A percentile compares a stretch with the other conserved stretches of the same genome.
Conservation (phyloP, 1,140 invertebrate genomes). For the Sminthurinus signatus region DNA sequence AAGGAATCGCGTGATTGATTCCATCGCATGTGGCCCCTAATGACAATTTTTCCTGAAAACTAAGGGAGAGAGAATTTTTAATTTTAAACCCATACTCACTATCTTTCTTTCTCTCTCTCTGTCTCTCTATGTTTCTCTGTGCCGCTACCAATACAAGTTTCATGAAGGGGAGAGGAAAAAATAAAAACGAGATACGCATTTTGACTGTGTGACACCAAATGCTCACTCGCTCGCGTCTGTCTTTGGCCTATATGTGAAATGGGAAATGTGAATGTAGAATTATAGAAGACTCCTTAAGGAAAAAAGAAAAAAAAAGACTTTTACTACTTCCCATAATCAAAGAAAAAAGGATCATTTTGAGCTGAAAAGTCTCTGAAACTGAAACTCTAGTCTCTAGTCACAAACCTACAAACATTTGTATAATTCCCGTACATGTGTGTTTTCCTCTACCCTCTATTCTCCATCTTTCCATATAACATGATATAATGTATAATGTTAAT, state of each 20-base stretch:
- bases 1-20: slow-evolving; percentile 40
- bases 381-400: background rate
- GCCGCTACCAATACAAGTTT: background rate
- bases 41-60: slow-evolving; percentile 36
- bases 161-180: background rate
- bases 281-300: no score
- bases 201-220: slow-evolving; percentile 8
- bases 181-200: background rate
- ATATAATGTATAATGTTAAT: background rate
- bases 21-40: slow-evolving; percentile 40
- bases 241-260: background rate
- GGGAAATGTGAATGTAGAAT: background rate
- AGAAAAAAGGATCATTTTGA: background rate
- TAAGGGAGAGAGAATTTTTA: slow-evolving; percentile 20
- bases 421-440: slow-evolving; percentile 1
- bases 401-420: background rate
- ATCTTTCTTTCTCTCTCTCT: background rate
- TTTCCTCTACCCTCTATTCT: background rate
- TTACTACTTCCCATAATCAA: slow-evolving; percentile 3
- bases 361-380: no score
- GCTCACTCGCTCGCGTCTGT: background rate
- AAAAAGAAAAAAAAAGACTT: no score
- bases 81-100: slow-evolving; percentile 24
- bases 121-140: no score
- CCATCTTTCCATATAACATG: background rate